Evolutionary conservation across 2,113 vertebrate species (phyloP).

Genomic region (Rhabdomys dilectus): DNA sequence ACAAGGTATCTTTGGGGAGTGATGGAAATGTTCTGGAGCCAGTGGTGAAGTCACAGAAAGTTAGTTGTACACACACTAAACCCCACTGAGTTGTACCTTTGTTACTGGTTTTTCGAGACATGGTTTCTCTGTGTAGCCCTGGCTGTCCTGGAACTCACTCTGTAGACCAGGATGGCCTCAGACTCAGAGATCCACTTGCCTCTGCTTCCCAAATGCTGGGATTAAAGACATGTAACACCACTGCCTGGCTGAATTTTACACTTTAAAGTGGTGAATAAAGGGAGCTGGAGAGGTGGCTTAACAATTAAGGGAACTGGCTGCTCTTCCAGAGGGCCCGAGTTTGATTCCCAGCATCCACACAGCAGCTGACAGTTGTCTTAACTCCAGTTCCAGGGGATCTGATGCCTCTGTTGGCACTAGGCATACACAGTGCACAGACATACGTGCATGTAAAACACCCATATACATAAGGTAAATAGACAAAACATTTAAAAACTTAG

Average conservation of each 20-base stretch:
- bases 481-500: not conserved
- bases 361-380: not conserved
- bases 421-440: not conserved
- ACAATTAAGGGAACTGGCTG: not conserved
- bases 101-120: not conserved
- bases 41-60: not conserved
- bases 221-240: not conserved
- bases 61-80: not conserved
- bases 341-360: not conserved
- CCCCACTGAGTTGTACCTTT: not conserved
- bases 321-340: not conserved
- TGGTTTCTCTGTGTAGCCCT: not conserved
- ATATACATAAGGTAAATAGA: not conserved
- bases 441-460: not conserved
- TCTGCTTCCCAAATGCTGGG: not conserved
- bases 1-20: not conserved
- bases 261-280: not conserved
- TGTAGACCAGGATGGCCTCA: not conserved
- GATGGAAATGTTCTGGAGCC: not conserved
- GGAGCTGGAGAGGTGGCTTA: not conserved
- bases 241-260: not conserved
- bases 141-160: not conserved
- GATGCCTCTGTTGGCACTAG: not conserved
- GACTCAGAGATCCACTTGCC: not conserved
- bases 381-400: not conserved